These are phyloP conservation scores for Polymixis lichenea DNA, from an alignment of 2,888 invertebrate genomes.

Conservation along the genomic window DNA sequence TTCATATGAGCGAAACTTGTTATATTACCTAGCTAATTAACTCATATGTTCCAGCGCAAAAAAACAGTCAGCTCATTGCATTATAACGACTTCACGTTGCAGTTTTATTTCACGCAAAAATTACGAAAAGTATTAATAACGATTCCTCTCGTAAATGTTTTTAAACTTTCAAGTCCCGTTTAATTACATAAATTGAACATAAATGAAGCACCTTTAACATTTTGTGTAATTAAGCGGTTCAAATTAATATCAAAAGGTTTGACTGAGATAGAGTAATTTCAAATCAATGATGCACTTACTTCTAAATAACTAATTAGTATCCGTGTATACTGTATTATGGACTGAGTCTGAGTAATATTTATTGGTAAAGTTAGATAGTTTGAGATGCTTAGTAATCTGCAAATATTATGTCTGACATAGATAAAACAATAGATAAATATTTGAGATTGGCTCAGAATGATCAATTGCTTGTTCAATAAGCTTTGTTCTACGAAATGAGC, in stretches of 20 bases:
- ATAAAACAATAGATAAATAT: constrained; percentile 56
- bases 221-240: constrained; percentile 44
- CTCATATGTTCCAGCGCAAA: constrained; percentile 34
- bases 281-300: constrained; percentile 28
- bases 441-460: constrained; percentile 45
- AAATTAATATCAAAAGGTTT: constrained; percentile 39
- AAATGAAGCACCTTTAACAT: constrained; percentile 47
- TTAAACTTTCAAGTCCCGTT: constrained; percentile 27
- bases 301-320: constrained; percentile 28
- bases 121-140: constrained; percentile 12
- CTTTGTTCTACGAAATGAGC: constrained; percentile 47
- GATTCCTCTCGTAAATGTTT: constrained; percentile 23
- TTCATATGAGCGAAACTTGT: constrained; percentile 44
- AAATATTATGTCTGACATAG: constrained; percentile 46
- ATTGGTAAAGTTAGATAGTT: constrained; percentile 50
- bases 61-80: constrained; percentile 42
- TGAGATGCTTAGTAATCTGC: constrained; percentile 36
- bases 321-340: background rate
- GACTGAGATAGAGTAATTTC: constrained; percentile 35
- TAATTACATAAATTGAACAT: constrained; percentile 47
- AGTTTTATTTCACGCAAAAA: constrained; percentile 26
- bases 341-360: constrained; percentile 43
- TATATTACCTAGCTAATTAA: constrained; percentile 52
- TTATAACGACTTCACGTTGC: constrained; percentile 12
- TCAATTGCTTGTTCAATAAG: constrained; percentile 56